A percentile compares a stretch with the other conserved stretches of the same genome.
These are phyloP conservation scores for Lacanobia oleracea DNA, from an alignment of 2,888 invertebrate species.

Conservation along the genomic window DNA sequence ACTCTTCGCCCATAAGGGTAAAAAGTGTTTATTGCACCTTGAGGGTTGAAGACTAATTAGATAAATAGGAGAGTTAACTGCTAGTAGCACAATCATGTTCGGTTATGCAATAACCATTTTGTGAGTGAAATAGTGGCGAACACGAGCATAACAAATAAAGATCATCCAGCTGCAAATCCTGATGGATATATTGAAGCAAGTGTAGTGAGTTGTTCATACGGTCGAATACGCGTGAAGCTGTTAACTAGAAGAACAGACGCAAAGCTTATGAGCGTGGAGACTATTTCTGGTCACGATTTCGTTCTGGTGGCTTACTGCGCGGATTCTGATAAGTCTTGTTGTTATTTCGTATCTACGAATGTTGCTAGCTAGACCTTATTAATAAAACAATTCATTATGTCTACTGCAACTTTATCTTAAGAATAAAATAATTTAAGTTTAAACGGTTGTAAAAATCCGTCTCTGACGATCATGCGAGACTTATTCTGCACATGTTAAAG, in stretches of 20 bases:
- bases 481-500: slow-evolving; percentile 18
- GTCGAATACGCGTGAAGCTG: slow-evolving; percentile 40
- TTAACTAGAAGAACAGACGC: slow-evolving; percentile 47
- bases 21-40: too few relatives aligned
- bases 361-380: background rate
- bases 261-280: slow-evolving; percentile 46
- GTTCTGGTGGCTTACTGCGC: slow-evolving; percentile 31
- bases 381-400: background rate
- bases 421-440: background rate
- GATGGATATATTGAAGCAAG: slow-evolving; percentile 15
- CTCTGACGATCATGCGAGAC: background rate
- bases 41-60: too few relatives aligned
- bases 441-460: background rate
- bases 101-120: too few relatives aligned
- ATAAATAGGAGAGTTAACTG: too few relatives aligned
- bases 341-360: slow-evolving; percentile 26
- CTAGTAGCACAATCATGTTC: background rate
- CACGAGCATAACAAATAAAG: background rate
- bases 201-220: slow-evolving; percentile 16
- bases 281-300: slow-evolving; percentile 48
- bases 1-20: background rate
- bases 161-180: slow-evolving; percentile 7
- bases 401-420: background rate
- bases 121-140: too few relatives aligned
- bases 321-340: slow-evolving; percentile 25